phyloP scores from a whole-genome alignment of 2,797 vertebrate species.

The Rhodeus uyekii region DNA sequence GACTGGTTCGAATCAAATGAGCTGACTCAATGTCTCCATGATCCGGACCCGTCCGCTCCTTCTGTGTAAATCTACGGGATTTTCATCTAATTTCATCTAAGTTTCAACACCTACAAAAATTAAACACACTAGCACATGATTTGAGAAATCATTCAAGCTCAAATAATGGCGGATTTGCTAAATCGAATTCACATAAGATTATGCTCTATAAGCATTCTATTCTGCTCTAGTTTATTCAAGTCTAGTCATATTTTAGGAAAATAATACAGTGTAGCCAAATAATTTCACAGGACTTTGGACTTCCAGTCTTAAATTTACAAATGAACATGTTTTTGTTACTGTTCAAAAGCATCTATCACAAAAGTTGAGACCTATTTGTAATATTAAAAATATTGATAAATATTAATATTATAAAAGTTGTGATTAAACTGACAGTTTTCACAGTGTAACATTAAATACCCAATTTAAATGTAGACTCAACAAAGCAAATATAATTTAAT shows the following conservation, averaged over 20 bases:
- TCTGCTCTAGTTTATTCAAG: background rate
- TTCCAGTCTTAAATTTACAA: background rate
- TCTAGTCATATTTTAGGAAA: background rate
- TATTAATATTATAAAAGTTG: background rate
- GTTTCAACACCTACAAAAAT: background rate
- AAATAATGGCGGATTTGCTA: background rate
- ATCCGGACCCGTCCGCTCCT: background rate
- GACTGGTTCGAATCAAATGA: background rate
- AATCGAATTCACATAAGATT: background rate
- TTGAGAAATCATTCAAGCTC: background rate
- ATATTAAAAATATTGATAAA: background rate
- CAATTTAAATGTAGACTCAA: background rate
- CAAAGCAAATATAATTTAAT: background rate
- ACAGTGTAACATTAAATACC: background rate
- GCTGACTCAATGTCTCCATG: background rate
- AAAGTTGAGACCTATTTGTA: background rate
- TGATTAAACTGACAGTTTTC: background rate
- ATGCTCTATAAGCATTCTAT: background rate
- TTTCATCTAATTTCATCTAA: background rate
- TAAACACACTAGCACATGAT: background rate
- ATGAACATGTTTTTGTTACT: background rate
- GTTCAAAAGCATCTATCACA: background rate
- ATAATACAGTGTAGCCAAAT: background rate
- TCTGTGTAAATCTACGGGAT: background rate
- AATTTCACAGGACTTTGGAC: background rate